Conservation (phyloP, 2,113 vertebrate genomes). For the Apteryx mantelli region DNA sequence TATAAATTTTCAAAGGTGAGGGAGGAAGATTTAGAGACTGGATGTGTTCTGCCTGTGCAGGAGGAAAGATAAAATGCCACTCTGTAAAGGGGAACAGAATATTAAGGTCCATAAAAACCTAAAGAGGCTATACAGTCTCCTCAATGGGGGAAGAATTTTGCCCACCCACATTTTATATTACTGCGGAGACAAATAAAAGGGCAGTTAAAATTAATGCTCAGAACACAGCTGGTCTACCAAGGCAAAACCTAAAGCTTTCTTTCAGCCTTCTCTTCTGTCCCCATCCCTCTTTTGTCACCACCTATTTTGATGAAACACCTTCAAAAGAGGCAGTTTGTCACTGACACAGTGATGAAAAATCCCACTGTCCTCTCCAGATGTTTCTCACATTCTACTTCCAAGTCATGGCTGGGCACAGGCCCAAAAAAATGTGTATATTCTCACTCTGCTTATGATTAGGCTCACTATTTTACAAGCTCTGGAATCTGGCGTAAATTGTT, state of each 20-base stretch:
- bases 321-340: neutral
- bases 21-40: constrained; percentile 70
- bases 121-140: constrained; percentile 28
- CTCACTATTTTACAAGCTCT: neutral
- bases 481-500: neutral
- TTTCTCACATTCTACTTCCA: neutral
- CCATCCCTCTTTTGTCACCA: neutral
- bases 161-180: constrained; percentile 71
- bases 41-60: constrained; percentile 30
- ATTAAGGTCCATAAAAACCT: constrained; percentile 71
- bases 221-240: neutral
- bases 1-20: constrained; percentile 79
- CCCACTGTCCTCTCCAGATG: neutral
- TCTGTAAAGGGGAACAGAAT: constrained; percentile 57
- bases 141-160: constrained; percentile 66
- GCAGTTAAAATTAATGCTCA: constrained; percentile 48
- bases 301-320: constrained; percentile 12
- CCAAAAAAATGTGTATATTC: neutral
- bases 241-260: constrained; percentile 30
- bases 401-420: neutral
- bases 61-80: constrained; percentile 55
- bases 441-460: neutral
- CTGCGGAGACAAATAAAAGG: constrained; percentile 40
- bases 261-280: neutral
- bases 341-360: neutral